Conservation (phyloP, 2,888 invertebrate species). For the Pelosia muscerda region DNA sequence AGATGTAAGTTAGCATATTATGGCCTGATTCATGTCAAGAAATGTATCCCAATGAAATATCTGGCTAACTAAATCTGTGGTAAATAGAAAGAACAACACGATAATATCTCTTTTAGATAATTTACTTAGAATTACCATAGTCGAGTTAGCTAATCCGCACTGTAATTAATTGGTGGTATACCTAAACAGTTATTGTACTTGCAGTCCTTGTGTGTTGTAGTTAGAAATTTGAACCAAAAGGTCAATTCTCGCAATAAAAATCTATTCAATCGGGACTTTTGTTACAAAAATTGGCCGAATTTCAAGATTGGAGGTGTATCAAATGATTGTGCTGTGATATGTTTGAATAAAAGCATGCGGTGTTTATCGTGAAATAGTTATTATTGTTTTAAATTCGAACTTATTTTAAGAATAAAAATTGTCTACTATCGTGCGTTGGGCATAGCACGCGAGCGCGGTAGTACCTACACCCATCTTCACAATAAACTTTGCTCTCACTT, state of each 20-base stretch:
- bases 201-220: conserved; percentile 30
- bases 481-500: no score
- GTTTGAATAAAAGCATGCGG: conserved; percentile 57
- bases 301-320: conserved; percentile 52
- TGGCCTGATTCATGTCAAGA: not conserved
- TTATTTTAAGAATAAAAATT: no score
- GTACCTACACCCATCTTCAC: no score
- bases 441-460: no score
- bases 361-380: conserved; percentile 20
- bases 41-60: conserved; percentile 24
- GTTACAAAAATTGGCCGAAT: no score
- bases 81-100: not conserved
- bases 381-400: not conserved
- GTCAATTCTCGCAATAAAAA: no score
- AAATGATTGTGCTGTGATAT: conserved; percentile 68
- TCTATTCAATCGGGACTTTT: no score
- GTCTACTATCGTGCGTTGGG: no score
- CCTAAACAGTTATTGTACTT: conserved; percentile 20
- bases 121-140: not conserved
- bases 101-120: not conserved
- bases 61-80: not conserved
- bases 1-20: conserved; percentile 31
- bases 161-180: conserved; percentile 28
- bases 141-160: conserved; percentile 28
- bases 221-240: conserved; percentile 34